Conservation (phyloP, 2,888 invertebrate species). For the Smittia sp. region DNA sequence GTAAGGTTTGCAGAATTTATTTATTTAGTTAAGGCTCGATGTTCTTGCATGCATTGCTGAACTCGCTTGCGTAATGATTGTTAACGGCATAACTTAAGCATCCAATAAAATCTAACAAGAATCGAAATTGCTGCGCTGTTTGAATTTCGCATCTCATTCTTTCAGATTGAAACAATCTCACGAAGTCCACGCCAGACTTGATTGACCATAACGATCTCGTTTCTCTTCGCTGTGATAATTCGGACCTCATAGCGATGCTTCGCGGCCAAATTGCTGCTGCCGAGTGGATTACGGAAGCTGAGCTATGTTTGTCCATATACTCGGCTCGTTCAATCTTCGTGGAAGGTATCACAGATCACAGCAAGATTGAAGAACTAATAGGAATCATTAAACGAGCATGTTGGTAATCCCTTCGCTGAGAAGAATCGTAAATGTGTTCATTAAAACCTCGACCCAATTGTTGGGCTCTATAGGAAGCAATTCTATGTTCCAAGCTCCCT, state of each 20-base stretch:
- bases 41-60: no score
- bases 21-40: not conserved
- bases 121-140: not conserved
- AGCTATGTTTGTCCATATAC: no score
- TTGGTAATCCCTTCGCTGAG: not conserved
- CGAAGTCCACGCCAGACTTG: not conserved
- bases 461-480: no score
- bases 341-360: no score
- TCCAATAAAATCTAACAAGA: slow-evolving; percentile 2
- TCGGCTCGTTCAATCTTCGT: no score
- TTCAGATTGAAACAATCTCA: no score
- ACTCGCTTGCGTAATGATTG: not conserved
- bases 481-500: no score
- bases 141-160: not conserved
- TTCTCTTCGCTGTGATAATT: not conserved
- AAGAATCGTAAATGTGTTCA: not conserved
- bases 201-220: slow-evolving; percentile 19
- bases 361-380: no score
- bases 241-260: not conserved
- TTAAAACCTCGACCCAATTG: not conserved
- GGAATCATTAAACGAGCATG: not conserved
- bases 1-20: not conserved
- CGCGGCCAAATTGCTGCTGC: not conserved
- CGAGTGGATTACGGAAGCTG: not conserved
- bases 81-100: not conserved